Evolutionary conservation across 1,140 invertebrate species (phyloP).

Genomic region (Manduca sexta): DNA sequence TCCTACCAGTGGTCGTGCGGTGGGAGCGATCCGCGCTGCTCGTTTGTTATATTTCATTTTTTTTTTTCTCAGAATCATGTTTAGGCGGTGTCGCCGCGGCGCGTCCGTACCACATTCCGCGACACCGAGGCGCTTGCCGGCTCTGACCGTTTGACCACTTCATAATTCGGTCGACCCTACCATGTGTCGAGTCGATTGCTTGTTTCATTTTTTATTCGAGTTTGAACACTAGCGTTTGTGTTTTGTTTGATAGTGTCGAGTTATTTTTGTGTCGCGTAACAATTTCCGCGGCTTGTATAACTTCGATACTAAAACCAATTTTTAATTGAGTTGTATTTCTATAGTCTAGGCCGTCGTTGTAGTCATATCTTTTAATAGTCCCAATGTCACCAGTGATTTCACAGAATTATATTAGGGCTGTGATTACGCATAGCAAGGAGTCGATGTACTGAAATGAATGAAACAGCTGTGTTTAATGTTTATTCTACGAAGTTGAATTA

Average conservation of each 20-base stretch:
- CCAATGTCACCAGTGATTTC: constrained; percentile 3
- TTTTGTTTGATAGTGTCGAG: not conserved
- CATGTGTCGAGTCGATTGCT: not conserved
- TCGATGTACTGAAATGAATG: not conserved
- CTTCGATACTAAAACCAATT: too few relatives aligned
- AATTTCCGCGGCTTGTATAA: too few relatives aligned
- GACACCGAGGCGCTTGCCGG: constrained; percentile 39
- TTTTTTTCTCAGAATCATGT: constrained; percentile 44
- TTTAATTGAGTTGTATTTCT: too few relatives aligned
- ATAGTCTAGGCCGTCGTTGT: too few relatives aligned
- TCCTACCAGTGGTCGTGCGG: constrained; percentile 3
- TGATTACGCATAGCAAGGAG: not conserved
- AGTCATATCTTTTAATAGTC: constrained; percentile 2
- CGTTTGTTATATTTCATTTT: constrained; percentile 24
- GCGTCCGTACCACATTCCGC: constrained; percentile 50
- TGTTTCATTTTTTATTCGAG: not conserved
- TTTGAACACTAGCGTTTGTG: not conserved
- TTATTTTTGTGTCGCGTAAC: too few relatives aligned
- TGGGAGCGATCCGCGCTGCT: constrained; percentile 16
- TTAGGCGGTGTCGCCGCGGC: constrained; percentile 36
- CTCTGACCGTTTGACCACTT: constrained; percentile 35
- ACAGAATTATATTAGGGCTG: not conserved
- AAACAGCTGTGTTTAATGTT: not conserved
- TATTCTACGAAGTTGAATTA: not conserved
- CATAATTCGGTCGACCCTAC: constrained; percentile 21